These are phyloP conservation scores for Heliconius erato DNA, from an alignment of 2,888 invertebrate species.

Conservation along the genomic window DNA sequence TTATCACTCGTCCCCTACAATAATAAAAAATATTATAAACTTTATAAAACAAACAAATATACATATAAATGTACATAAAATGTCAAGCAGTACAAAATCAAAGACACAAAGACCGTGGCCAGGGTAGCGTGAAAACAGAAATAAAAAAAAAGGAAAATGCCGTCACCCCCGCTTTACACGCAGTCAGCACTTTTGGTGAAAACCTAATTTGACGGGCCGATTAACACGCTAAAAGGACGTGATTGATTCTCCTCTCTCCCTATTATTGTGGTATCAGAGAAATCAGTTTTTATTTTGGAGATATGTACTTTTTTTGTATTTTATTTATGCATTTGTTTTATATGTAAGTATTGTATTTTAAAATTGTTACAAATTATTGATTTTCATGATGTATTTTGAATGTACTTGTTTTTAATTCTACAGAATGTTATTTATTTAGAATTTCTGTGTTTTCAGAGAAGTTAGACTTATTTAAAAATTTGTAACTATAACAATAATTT, in stretches of 20 bases:
- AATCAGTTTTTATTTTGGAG: constrained; percentile 10
- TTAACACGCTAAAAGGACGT: constrained; percentile 66
- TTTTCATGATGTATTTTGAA: no score
- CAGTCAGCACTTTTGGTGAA: constrained; percentile 83
- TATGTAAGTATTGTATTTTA: no score
- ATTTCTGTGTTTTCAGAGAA: no score
- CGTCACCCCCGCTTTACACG: constrained; percentile 69
- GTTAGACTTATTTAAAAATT: no score
- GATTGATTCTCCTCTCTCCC: constrained; percentile 52
- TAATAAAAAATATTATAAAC: constrained; percentile 35
- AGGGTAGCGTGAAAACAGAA: constrained; percentile 67
- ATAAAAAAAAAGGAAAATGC: constrained; percentile 76
- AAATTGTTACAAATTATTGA: no score
- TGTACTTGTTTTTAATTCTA: no score
- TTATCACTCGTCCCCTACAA: neutral
- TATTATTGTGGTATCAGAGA: constrained; percentile 37
- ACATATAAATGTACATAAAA: constrained; percentile 40
- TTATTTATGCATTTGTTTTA: neutral
- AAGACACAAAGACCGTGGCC: constrained; percentile 60
- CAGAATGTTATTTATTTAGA: no score
- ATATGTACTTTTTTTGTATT: neutral
- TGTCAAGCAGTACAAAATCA: constrained; percentile 58
- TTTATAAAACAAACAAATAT: constrained; percentile 32
- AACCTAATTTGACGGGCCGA: constrained; percentile 84
- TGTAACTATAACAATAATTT: no score